Base-by-base conservation (phyloP, 2,888 invertebrate genomes). In the Dicyrtomina minuta region DNA sequence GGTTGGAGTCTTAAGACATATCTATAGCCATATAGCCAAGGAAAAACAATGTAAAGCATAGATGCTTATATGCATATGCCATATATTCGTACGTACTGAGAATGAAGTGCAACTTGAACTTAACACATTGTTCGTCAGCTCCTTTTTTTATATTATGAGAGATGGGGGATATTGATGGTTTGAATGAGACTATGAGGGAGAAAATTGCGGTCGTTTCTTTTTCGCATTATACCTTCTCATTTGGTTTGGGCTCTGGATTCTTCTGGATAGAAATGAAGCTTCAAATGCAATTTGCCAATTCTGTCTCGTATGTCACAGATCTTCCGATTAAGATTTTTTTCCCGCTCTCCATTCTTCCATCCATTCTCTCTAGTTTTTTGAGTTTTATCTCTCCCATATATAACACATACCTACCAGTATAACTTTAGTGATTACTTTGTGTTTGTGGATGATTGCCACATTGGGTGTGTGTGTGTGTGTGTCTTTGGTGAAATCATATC, bases 131-230 rank as follows among this genome's bases (percentile, higher is more conserved):
- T 20, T 51, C 51, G 51, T 51, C 17, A 51, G 51, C 51, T 51
- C 15, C 22, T 20, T 51, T 51, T 51, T n/a, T n/a, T n/a, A n/a
- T n/a, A n/a, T n/a, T 51, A 17, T n/a, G 17, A 56, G 56, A 27
- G 15, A 53, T 27, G 56, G 33, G 3, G 3, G 33, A 33, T 33
- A n/a, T 13, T 17, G 53, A 53, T 13, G 22, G 22, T 12, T 17
- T 2, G 22, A 53, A 53, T n/a, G 33, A 53, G 33, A 56, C 13
- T 33, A 13, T 5, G 27, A 33, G 56, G 24, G 13, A 33, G 58
- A 58, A 58, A 58, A 58, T 58, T 58, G 58, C 58, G 33, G 58
- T 58, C 58, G 58, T 58, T 58, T 58, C 17, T 6, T 27, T 39
- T 58, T 58, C 39, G 39, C 58, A 58, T 58, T 33, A 17, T 17